These are phyloP conservation scores for Podilymbus podiceps DNA, from an alignment of 2,113 vertebrate species.

Conservation along the genomic window DNA sequence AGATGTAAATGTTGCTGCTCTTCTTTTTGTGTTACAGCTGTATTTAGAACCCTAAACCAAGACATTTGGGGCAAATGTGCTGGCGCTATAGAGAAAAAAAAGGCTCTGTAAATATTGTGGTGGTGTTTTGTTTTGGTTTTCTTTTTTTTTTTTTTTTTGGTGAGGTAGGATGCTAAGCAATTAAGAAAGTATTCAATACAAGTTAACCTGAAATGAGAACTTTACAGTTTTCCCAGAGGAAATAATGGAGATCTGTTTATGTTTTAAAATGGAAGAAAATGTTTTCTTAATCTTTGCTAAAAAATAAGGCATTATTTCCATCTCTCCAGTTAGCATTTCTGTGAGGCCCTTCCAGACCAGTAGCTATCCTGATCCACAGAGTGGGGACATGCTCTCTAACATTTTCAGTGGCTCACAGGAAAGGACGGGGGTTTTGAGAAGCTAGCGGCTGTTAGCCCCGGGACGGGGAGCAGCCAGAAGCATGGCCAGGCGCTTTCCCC, in stretches of 20 bases:
- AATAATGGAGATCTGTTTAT: neutral
- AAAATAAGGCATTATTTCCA: neutral
- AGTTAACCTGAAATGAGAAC: neutral
- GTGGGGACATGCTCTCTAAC: rapidly evolving
- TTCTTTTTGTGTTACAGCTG: neutral
- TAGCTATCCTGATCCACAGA: neutral
- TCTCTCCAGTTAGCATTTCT: neutral
- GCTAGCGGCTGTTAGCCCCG: neutral
- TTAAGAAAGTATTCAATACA: neutral
- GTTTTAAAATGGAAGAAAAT: neutral
- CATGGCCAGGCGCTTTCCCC: neutral
- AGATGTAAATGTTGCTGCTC: neutral
- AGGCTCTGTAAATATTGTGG: neutral
- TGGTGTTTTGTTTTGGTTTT: neutral
- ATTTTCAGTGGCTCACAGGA: rapidly evolving
- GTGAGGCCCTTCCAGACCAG: neutral
- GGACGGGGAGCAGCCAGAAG: neutral
- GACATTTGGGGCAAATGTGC: neutral
- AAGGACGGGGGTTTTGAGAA: neutral
- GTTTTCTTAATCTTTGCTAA: neutral
- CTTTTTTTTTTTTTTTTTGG: neutral
- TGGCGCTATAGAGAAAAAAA: neutral
- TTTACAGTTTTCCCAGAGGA: neutral
- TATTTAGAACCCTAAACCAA: neutral
- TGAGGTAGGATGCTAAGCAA: neutral